Conservation (phyloP, 2,888 invertebrate genomes). For the Criorhina ranunculi region DNA sequence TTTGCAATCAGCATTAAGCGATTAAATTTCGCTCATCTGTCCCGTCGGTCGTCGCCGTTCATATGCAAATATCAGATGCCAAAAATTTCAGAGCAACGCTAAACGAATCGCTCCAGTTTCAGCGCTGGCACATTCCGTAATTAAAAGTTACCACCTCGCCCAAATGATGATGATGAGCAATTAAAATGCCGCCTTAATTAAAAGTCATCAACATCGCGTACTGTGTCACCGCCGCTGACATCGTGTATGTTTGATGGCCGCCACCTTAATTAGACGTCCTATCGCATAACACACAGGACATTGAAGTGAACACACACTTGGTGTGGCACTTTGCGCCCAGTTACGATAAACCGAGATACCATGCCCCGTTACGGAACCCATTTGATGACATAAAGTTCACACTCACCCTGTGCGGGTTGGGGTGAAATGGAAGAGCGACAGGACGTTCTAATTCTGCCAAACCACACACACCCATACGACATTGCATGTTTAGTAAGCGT, state of each 20-base stretch:
- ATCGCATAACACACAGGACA: conserved; percentile 29
- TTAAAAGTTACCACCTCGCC: conserved; percentile 55
- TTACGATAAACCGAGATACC: conserved; percentile 29
- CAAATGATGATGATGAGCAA: conserved; percentile 46
- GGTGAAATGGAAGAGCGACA: conserved; percentile 6
- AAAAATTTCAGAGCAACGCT: background rate
- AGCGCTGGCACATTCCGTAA: conserved; percentile 33
- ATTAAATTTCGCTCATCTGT: conserved; percentile 41
- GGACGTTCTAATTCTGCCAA: conserved; percentile 40
- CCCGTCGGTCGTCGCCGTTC: conserved; percentile 3
- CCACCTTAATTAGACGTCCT: conserved; percentile 64
- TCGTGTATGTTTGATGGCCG: conserved; percentile 45
- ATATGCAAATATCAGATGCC: conserved; percentile 8
- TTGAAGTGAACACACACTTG: background rate
- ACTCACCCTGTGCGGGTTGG: conserved; percentile 19
- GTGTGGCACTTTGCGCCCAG: conserved; percentile 35
- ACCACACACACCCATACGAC: conserved; percentile 19
- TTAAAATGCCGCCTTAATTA: conserved; percentile 65
- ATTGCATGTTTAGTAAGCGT: conserved; percentile 53
- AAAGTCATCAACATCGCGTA: conserved; percentile 49
- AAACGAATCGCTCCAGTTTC: background rate
- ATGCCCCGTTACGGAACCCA: conserved; percentile 2
- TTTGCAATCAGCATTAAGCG: conserved; percentile 32
- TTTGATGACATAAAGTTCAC: conserved; percentile 54
- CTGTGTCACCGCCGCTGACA: conserved; percentile 49